Evolutionary conservation across 2,888 invertebrate genomes (phyloP).

Genomic region (Cheilosia soror): DNA sequence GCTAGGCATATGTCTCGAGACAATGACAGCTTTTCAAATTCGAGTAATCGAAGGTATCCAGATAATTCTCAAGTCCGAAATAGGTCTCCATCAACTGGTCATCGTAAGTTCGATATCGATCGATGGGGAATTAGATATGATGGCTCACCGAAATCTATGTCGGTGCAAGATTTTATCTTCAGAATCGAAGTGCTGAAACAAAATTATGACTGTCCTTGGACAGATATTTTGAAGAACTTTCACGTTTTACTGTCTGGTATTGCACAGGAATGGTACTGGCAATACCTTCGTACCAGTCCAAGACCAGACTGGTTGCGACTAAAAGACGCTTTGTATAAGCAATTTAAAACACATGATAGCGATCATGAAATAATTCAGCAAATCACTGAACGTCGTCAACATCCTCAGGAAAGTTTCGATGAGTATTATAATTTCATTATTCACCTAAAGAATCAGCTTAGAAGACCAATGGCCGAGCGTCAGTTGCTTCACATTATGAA

Average conservation of each 20-base stretch:
- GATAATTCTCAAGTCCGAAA: not conserved
- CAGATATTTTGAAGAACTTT: constrained; percentile 17
- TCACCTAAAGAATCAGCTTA: constrained; percentile 1
- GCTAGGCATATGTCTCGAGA: no score
- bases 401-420: constrained; percentile 23
- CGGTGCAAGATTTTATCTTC: constrained; percentile 34
- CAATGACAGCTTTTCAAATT: not conserved
- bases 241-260: constrained; percentile 10
- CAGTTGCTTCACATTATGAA: constrained; percentile 25
- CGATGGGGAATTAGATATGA: constrained; percentile 35
- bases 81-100: not conserved
- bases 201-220: not conserved
- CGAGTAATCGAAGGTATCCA: not conserved
- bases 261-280: constrained; percentile 22
- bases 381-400: constrained; percentile 33
- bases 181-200: not conserved
- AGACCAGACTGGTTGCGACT: constrained; percentile 1
- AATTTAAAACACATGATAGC: constrained; percentile 17
- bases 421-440: constrained; percentile 3
- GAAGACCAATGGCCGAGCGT: constrained; percentile 15
- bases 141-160: constrained; percentile 4
- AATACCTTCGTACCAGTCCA: not conserved
- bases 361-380: constrained; percentile 24
- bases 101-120: not conserved
- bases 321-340: not conserved